phyloP scores from a whole-genome alignment of 2,113 vertebrate species.

The Mesembrinibis cayennensis region DNA sequence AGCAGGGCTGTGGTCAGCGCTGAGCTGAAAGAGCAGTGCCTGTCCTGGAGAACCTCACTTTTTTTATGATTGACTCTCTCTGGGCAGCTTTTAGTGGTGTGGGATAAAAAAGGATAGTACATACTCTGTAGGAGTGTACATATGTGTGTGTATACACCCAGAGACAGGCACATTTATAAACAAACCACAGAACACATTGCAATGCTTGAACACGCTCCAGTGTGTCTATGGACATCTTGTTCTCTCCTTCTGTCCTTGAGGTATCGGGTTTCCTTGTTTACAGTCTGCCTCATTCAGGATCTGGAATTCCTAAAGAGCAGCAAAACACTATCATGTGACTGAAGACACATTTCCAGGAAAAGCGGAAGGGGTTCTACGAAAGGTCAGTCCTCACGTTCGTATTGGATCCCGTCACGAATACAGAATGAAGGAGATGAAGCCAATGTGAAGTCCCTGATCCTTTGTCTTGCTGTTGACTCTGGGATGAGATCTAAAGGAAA shows the following conservation, averaged over 20 bases:
- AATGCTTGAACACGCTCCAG: conserved; percentile 37
- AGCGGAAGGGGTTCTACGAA: conserved; percentile 29
- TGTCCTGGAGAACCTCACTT: background rate
- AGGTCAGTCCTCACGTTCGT: background rate
- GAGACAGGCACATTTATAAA: conserved; percentile 14
- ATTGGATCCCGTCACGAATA: background rate
- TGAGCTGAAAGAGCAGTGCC: background rate
- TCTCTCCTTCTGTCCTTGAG: conserved; percentile 57
- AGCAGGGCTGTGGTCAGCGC: background rate
- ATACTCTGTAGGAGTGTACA: background rate
- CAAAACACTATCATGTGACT: conserved; percentile 66
- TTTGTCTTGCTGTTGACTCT: background rate
- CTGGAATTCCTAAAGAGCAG: conserved; percentile 70
- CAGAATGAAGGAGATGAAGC: background rate
- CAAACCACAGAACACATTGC: conserved; percentile 37
- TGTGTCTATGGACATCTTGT: conserved; percentile 63
- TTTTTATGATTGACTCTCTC: background rate
- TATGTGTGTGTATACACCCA: background rate
- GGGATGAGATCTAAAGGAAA: background rate
- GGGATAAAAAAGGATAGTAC: background rate
- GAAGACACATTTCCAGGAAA: conserved; percentile 62
- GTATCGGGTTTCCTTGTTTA: conserved; percentile 72
- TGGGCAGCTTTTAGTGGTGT: background rate
- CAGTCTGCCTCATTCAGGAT: conserved; percentile 48
- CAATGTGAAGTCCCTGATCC: background rate